These are phyloP conservation scores for Colletes collaris DNA, from an alignment of 2,888 invertebrate species.

Conservation along the genomic window DNA sequence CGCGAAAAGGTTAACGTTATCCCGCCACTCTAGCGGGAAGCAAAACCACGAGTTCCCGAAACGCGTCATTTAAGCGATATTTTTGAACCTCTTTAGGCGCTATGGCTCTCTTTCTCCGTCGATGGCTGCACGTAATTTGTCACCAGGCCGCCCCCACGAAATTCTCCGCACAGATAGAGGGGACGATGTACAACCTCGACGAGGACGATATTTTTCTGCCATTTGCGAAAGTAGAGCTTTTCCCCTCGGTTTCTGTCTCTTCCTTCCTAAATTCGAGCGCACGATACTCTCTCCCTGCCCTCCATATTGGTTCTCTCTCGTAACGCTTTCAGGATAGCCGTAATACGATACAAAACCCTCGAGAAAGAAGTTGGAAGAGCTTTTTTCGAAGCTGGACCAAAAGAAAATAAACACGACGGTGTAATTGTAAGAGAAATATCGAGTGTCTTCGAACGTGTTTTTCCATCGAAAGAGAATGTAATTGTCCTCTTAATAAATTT, in stretches of 20 bases:
- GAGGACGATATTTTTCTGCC: constrained; percentile 53
- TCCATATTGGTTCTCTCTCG: constrained; percentile 39
- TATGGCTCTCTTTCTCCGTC: constrained; percentile 35
- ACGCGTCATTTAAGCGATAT: constrained; percentile 30
- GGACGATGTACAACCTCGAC: constrained; percentile 37
- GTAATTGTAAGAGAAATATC: constrained; percentile 39
- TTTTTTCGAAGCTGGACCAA: neutral
- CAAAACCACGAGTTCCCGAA: constrained; percentile 25
- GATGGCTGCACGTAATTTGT: constrained; percentile 47
- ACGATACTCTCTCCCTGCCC: constrained; percentile 31
- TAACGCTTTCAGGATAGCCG: constrained; percentile 44
- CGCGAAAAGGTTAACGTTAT: neutral
- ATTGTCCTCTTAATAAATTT: too few relatives aligned
- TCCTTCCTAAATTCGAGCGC: constrained; percentile 34
- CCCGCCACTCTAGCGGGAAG: neutral
- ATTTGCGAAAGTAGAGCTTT: constrained; percentile 54
- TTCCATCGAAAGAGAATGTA: too few relatives aligned
- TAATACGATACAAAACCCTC: constrained; percentile 51
- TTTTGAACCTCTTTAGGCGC: constrained; percentile 39
- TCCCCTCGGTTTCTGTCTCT: constrained; percentile 6
- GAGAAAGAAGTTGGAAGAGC: constrained; percentile 19
- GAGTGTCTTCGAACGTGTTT: constrained; percentile 1
- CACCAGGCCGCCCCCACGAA: constrained; percentile 6
- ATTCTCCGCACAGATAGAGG: constrained; percentile 43
- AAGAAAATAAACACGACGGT: constrained; percentile 22